These are phyloP conservation scores for Ganaspis brasiliensis DNA, from an alignment of 2,888 invertebrate genomes.

Conservation along the genomic window DNA sequence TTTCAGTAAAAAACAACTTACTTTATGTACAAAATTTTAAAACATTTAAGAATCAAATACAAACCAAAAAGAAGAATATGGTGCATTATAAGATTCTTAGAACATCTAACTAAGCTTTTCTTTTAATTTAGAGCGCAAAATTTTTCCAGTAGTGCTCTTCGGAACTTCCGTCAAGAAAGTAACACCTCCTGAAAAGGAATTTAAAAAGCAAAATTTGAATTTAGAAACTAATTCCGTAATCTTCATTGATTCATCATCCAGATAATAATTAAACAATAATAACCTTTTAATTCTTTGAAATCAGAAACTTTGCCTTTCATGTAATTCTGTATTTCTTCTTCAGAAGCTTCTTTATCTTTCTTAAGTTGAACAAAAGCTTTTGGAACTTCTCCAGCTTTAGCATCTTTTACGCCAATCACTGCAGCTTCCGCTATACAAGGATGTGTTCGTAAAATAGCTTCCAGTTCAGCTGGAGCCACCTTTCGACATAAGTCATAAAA, in stretches of 20 bases:
- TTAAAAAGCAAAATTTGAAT: neutral
- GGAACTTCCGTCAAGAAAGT: constrained; percentile 81
- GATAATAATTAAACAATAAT: neutral
- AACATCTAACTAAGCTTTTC: neutral
- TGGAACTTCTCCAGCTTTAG: constrained; percentile 87
- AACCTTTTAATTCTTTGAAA: constrained; percentile 86
- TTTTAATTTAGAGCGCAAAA: constrained; percentile 78
- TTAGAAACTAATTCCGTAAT: no score
- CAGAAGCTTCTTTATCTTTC: constrained; percentile 78
- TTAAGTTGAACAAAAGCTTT: constrained; percentile 87
- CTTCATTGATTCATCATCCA: no score
- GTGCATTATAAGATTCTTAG: neutral
- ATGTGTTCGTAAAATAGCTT: constrained; percentile 87
- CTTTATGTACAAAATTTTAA: no score
- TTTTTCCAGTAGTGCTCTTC: constrained; percentile 82
- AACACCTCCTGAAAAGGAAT: constrained; percentile 79
- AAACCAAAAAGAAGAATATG: no score
- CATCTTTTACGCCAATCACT: constrained; percentile 89
- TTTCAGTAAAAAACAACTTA: no score
- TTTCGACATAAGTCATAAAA: constrained; percentile 77
- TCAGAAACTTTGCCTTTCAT: constrained; percentile 87
- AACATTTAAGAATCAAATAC: no score
- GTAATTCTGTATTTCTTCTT: constrained; percentile 84
- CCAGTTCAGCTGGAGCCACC: constrained; percentile 95
- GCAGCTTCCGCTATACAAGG: constrained; percentile 90